Base-by-base conservation (phyloP, 2,888 invertebrate genomes). In the Trachelus stipa region DNA sequence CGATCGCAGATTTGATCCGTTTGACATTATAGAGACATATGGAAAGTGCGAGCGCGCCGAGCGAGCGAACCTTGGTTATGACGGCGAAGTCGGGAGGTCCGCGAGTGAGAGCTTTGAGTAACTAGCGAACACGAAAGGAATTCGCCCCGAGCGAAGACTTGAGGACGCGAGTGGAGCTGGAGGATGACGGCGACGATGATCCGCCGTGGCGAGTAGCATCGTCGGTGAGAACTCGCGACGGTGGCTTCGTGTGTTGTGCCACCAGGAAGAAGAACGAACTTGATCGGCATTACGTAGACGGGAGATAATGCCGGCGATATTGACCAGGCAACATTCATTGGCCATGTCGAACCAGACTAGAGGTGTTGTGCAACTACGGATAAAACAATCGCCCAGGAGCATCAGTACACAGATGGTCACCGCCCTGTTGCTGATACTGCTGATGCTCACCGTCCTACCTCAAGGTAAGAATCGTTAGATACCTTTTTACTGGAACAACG, bases 71-170 rank as follows among this genome's bases (percentile, higher is more conserved):
- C 76, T 81, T 80, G 88, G 87, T 87, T 84, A 90, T 89, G 90
- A 90, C 90, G 90, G 90, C 86, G 79, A 90, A 89, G 81, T 89
- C 89, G 83, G 90, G 88, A 80, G 89, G 89, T 79, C 81, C 82
- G 83, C 79, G 75, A 77, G 75, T 37, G 11, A 75, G 74, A 34
- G 77, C 34, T 40, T 79, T 76, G 76, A 75, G 79, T 76, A 79
- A 82, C 79, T 80, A 80, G 76, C 77, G 79, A 73, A 77, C 78
- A 71, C 79, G 69, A 78, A 73, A 35, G 75, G 71, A 80, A 75
- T 77, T 75, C 31, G 31, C 71, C 12, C 71, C 31, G 33, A n/a
- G 34, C 30, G 35, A 74, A 74, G 71, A 71, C 15, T 71, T 23
- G 71, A 71, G 11, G 68, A 33, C 56, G 56, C 23, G 33, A 12